These are phyloP conservation scores for Brenthis ino DNA, from an alignment of 2,888 invertebrate species.

Conservation along the genomic window DNA sequence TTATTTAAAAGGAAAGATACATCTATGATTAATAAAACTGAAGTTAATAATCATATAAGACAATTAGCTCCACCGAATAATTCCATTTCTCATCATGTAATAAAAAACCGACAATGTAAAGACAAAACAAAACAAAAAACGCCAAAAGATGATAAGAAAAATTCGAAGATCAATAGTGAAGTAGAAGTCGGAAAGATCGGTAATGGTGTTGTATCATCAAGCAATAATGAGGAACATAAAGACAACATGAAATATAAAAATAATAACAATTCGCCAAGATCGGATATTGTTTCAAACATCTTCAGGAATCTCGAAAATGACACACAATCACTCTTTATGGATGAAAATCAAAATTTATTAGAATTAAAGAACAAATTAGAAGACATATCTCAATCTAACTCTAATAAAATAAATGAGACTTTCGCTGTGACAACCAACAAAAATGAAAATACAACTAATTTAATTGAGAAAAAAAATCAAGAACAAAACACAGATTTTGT, in stretches of 20 bases:
- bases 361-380: not conserved
- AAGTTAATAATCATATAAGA: constrained; percentile 4
- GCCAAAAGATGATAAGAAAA: too few species aligned
- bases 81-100: not conserved
- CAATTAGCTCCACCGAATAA: constrained; percentile 3
- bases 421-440: not conserved
- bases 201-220: not conserved
- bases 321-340: not conserved
- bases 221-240: not conserved
- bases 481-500: constrained; percentile 42
- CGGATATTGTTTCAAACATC: not conserved
- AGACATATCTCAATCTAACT: not conserved
- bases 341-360: not conserved
- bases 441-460: not conserved
- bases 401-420: not conserved
- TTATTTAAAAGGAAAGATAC: constrained; percentile 7
- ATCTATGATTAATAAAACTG: not conserved
- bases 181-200: too few species aligned
- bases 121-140: too few species aligned
- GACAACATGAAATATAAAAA: constrained; percentile 8
- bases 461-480: constrained; percentile 5
- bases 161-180: too few species aligned
- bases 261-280: not conserved
- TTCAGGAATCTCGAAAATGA: not conserved
- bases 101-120: too few species aligned